These are phyloP conservation scores for Diorhabda carinulata DNA, from an alignment of 1,140 invertebrate genomes.

Conservation along the genomic window DNA sequence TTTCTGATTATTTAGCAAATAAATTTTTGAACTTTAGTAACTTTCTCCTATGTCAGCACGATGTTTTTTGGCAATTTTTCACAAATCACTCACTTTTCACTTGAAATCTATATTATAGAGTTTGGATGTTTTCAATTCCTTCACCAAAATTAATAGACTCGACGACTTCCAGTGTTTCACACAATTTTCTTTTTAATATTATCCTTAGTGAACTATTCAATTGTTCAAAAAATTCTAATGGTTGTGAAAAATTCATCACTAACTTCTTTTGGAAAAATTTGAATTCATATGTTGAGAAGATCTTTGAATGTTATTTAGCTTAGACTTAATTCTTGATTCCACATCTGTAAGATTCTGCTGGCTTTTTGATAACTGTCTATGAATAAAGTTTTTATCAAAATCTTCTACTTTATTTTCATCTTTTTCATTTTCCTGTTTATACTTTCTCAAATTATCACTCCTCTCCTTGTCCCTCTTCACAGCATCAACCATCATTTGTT, in stretches of 20 bases:
- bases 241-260: not conserved
- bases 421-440: conserved; percentile 60
- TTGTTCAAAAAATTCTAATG: no score
- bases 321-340: conserved; percentile 73
- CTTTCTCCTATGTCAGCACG: no score
- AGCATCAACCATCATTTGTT: conserved; percentile 82
- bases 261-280: conserved; percentile 61
- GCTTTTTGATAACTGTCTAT: conserved; percentile 62
- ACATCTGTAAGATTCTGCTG: conserved; percentile 63
- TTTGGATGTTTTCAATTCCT: no score
- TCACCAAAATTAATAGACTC: no score
- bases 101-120: no score
- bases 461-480: conserved; percentile 66
- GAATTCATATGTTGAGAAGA: conserved; percentile 62
- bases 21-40: no score
- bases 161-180: no score
- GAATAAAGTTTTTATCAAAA: conserved; percentile 52
- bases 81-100: no score
- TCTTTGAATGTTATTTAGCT: conserved; percentile 77
- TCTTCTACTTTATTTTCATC: conserved; percentile 54
- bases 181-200: no score
- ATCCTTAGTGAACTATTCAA: no score
- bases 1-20: no score
- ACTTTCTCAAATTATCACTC: conserved; percentile 58
- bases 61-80: no score